A percentile compares a stretch with the other conserved stretches of the same genome.
phyloP scores from a whole-genome alignment of 2,113 vertebrate species.

The Philantomba maxwellii region DNA sequence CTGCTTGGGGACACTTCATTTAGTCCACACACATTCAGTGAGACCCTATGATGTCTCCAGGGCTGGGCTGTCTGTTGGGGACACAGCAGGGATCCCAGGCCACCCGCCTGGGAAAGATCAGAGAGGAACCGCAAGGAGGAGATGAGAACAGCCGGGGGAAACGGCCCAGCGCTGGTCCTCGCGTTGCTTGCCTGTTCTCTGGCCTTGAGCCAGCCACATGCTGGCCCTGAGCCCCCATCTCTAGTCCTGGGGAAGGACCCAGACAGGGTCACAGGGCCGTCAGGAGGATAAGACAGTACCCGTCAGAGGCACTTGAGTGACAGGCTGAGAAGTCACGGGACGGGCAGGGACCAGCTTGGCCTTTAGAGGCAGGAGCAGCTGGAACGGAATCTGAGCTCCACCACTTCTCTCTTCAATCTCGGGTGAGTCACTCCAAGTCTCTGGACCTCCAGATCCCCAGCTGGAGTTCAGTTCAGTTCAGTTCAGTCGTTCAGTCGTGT shows the following conservation, averaged over 20 bases:
- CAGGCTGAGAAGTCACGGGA: rapidly evolving
- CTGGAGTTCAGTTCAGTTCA: not conserved
- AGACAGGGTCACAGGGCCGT: not conserved
- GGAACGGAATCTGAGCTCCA: no score
- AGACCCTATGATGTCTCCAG: rapidly evolving
- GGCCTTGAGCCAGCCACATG: not conserved
- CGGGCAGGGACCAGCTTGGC: no score
- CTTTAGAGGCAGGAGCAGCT: rapidly evolving
- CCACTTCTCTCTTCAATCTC: not conserved
- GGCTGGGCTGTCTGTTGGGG: rapidly evolving
- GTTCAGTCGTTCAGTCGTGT: no score
- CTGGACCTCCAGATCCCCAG: not conserved
- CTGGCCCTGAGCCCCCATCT: no score
- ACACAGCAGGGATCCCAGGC: not conserved
- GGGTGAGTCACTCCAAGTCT: not conserved
- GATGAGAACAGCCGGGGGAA: rapidly evolving
- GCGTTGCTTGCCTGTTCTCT: not conserved
- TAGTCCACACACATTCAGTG: not conserved
- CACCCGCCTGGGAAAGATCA: not conserved
- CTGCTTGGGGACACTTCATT: not conserved
- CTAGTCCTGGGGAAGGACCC: not conserved
- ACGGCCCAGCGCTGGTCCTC: rapidly evolving
- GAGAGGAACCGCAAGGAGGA: not conserved
- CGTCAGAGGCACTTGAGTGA: not conserved
- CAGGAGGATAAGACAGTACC: not conserved